Percentiles rank a stretch among this genome's conserved stretches.
Conservation (phyloP, 2,797 vertebrate genomes). For the Rachycentron canadum region DNA sequence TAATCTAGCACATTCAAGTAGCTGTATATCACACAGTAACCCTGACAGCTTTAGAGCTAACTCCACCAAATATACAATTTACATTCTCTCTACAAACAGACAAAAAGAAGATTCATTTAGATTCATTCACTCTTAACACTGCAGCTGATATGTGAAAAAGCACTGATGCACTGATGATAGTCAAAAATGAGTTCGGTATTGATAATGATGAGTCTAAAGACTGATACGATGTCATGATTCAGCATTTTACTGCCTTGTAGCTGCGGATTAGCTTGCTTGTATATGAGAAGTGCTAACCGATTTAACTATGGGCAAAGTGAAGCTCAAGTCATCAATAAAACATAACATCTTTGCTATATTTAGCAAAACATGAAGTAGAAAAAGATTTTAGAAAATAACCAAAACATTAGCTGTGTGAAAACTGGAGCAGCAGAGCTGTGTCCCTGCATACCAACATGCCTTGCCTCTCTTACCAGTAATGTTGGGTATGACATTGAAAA, state of each 20-base stretch:
- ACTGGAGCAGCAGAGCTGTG: conserved; percentile 8
- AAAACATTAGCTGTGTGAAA: conserved; percentile 25
- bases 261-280: conserved; percentile 39
- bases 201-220: conserved; percentile 1
- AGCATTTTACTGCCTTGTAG: conserved; percentile 63
- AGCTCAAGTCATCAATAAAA: conserved; percentile 15
- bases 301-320: conserved; percentile 12
- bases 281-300: not conserved
- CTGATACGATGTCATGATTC: conserved; percentile 41
- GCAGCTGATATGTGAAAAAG: not conserved
- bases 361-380: conserved; percentile 10
- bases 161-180: no score
- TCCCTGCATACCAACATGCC: conserved; percentile 24
- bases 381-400: not conserved
- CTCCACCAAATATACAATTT: conserved; percentile 9
- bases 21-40: not conserved
- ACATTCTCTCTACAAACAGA: conserved; percentile 1
- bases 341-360: conserved; percentile 27
- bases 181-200: not conserved
- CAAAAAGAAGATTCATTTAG: not conserved
- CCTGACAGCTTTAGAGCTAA: not conserved
- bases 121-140: not conserved
- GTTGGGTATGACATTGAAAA: conserved; percentile 2
- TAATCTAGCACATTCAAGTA: not conserved
- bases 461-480: not conserved